A percentile compares a stretch with the other conserved stretches of the same genome.
Evolutionary conservation across 2,797 vertebrate species (phyloP).

Genomic region (Sebastes paucispinis): DNA sequence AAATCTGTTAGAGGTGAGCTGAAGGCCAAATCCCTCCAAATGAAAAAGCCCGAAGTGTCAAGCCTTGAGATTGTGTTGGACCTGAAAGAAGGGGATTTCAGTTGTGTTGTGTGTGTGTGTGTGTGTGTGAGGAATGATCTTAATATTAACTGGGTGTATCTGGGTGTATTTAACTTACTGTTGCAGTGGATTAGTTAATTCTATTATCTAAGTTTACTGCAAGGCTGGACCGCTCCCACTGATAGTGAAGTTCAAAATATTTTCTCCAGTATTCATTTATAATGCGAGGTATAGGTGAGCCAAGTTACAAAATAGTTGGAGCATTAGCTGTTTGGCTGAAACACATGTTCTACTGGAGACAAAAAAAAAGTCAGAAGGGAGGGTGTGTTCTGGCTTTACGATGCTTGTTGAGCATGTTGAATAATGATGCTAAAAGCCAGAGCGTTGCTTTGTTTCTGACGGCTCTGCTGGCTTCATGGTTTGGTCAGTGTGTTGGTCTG

Average conservation of each 20-base stretch:
- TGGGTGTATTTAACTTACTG: not conserved
- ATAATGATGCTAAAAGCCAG: not conserved
- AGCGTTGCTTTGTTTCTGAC: not conserved
- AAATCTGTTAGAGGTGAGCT: slow-evolving; percentile 35
- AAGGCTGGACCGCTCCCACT: not conserved
- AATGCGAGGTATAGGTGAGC: not conserved
- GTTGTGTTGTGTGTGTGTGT: not conserved
- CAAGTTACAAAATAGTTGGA: not conserved
- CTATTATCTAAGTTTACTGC: not conserved
- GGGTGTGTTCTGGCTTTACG: not conserved
- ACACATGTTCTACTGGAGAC: not conserved
- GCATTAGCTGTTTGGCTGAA: not conserved
- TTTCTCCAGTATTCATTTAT: not conserved
- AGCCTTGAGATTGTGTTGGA: slow-evolving; percentile 7
- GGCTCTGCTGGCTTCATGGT: not conserved
- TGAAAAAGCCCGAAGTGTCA: slow-evolving; percentile 16
- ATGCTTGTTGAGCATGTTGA: not conserved
- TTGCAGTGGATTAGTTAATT: not conserved
- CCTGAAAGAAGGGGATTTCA: slow-evolving; percentile 1
- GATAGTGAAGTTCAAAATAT: not conserved
- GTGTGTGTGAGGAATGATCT: not conserved
- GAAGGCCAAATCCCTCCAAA: slow-evolving; percentile 34
- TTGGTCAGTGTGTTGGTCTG: not conserved
- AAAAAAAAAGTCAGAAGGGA: not conserved
- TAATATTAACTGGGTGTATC: not conserved